Evolutionary conservation across 2,888 invertebrate genomes (phyloP), one percentile per base, ranked within the genome.

Genomic region (Antheraea yamamai): DNA sequence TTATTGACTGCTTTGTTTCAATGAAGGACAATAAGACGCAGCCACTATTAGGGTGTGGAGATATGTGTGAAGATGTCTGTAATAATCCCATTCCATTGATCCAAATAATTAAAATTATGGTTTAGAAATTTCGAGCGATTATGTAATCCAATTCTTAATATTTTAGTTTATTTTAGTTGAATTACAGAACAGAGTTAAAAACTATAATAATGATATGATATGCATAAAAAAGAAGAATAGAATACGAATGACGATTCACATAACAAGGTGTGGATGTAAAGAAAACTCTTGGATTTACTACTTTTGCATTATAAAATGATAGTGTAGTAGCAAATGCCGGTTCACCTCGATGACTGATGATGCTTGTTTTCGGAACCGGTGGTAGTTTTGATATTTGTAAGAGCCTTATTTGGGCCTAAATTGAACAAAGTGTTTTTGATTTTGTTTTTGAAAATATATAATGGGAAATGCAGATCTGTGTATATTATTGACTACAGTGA

Each of bases 1-100:
- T 84, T 85, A 74, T 74, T 58, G 70, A 66, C 4, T 3, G 16
- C 64, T 66, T 66, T 66, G 61, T 61, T 61, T 61, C 23, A 61
- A 2, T 61, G 64, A 66, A 66, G 64, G 30, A 30, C 64, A 16
- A 66, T 30, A 16, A 66, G 26, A 30, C 30, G 64, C 18, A 66
- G 64, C 16, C 30, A 23, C 10, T 61, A 26, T 66, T 66, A 66
- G 64, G 64, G 26, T 16, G 26, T 26, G 64, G 64, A 64, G 23
- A 64, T 64, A 14, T 1, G 26, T 4, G 0, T 30, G 26, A 61
- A 58, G 61, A 61, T 12, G n/a, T 12, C n/a, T 61, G 23, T 7
- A 18, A 18, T n/a, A n/a, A n/a, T n/a, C n/a, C n/a, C n/a, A n/a
- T n/a, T n/a, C n/a, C n/a, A n/a, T n/a, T n/a, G 2, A 3, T 18